Base-by-base conservation (phyloP, 2,888 invertebrate genomes). In the Hirtodrosophila alboralis region DNA sequence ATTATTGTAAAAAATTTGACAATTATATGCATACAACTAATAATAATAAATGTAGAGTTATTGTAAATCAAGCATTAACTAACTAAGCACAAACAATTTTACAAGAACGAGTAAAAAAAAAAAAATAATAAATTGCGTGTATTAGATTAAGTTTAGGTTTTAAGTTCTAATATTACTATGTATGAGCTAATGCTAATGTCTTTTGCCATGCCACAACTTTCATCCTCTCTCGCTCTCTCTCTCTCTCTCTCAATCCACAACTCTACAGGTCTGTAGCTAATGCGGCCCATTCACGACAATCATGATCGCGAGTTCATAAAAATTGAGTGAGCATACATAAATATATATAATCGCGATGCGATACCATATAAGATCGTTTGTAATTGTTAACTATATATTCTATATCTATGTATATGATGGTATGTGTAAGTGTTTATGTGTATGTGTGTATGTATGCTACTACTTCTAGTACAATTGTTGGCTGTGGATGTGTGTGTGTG, bases 1-100 rank as follows among this genome's bases (percentile, higher is more conserved):
- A 14, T 23, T 48, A 26, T 12, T 8, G 10, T 14, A 30, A 57
- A 56, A 27, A 47, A 13, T 12, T 54, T 31, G 31, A 31, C 26
- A 45, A 48, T 43, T 52, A 21, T 30, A 14, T 57, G 40, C 36
- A 47, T 62, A 61, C 38, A 51, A 28, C 61, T 60, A 61, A 61
- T 9, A n/a, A 8, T 43, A 28, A 37, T 23, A 26, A n/a, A n/a
- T n/a, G 43, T 33, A 26, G n/a, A n/a, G n/a, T n/a, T n/a, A n/a
- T n/a, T 48, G 33, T 36, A 14, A 18, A 36, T 36, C 27, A 34
- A 43, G 26, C 52, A 27, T 38, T 23, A 23, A 23, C 23, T 23
- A 23, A 23, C 8, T 23, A 23, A 8, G 23, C 23, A 54, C 18
- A 38, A 47, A 23, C 23, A 23, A 38, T 33, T 49, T 3, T 23